phyloP scores from a whole-genome alignment of 2,888 invertebrate genomes.

The Campoplex nolae region DNA sequence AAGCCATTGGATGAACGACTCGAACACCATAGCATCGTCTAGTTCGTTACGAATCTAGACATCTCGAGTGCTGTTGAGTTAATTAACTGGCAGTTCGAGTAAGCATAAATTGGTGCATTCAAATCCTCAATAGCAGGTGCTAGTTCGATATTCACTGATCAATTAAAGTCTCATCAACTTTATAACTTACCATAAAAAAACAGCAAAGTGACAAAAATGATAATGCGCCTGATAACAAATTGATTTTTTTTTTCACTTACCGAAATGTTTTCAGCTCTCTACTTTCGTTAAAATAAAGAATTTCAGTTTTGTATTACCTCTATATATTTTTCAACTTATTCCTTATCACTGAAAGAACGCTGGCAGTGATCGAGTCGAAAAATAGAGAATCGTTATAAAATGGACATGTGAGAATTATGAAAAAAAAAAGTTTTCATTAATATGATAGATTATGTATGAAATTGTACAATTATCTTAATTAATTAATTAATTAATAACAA shows the following conservation, averaged over 20 bases:
- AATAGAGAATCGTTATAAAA: not conserved
- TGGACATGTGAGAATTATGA: not conserved
- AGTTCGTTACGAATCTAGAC: conserved; percentile 15
- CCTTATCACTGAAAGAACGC: not conserved
- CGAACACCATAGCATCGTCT: conserved; percentile 1
- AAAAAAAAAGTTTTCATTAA: not conserved
- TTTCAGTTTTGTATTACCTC: no score
- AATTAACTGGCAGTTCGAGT: not conserved
- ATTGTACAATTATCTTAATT: no score
- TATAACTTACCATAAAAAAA: not conserved
- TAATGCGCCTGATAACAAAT: not conserved
- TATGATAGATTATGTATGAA: not conserved
- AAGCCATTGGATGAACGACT: not conserved
- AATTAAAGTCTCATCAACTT: not conserved
- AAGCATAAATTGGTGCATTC: not conserved
- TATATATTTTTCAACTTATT: not conserved
- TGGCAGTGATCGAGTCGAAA: not conserved
- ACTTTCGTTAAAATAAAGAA: no score
- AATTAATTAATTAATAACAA: no score
- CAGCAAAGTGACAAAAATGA: not conserved
- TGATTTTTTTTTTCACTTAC: not conserved
- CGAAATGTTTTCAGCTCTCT: not conserved
- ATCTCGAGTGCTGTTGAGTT: conserved; percentile 2
- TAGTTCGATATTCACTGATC: not conserved
- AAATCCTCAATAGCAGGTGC: not conserved